Percentiles rank a stretch among this genome's conserved stretches.
phyloP scores from a whole-genome alignment of 2,797 vertebrate genomes.

The Gobionotothen gibberifrons region DNA sequence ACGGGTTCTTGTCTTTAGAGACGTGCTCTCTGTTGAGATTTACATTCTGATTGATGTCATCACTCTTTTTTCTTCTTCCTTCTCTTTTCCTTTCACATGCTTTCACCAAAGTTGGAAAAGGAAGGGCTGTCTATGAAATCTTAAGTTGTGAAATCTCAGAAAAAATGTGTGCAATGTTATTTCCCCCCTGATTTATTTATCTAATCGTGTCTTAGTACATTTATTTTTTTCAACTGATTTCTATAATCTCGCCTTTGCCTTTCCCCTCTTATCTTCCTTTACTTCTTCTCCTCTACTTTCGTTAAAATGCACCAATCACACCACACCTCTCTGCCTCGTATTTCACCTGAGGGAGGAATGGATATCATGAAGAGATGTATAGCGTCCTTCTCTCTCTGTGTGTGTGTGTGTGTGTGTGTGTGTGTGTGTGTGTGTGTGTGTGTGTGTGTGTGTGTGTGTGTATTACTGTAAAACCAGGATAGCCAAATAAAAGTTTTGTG shows the following conservation, averaged over 20 bases:
- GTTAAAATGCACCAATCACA: neutral
- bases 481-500: slow-evolving; percentile 45
- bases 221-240: neutral
- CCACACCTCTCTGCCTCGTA: neutral
- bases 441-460: no score
- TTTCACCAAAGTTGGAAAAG: neutral
- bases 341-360: slow-evolving; percentile 1
- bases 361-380: slow-evolving; percentile 21
- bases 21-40: neutral
- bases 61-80: neutral
- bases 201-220: slow-evolving; percentile 11
- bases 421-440: no score
- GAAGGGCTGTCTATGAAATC: slow-evolving; percentile 2
- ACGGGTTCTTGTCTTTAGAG: neutral
- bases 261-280: neutral
- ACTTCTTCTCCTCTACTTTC: neutral
- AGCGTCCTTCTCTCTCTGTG: neutral
- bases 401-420: no score
- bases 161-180: slow-evolving; percentile 13
- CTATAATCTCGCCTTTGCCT: neutral
- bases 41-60: neutral
- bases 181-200: slow-evolving; percentile 2
- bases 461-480: slow-evolving; percentile 13
- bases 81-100: neutral
- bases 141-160: slow-evolving; percentile 53